These are phyloP conservation scores for Bembecia ichneumoniformis DNA, from an alignment of 2,888 invertebrate genomes.

Conservation along the genomic window DNA sequence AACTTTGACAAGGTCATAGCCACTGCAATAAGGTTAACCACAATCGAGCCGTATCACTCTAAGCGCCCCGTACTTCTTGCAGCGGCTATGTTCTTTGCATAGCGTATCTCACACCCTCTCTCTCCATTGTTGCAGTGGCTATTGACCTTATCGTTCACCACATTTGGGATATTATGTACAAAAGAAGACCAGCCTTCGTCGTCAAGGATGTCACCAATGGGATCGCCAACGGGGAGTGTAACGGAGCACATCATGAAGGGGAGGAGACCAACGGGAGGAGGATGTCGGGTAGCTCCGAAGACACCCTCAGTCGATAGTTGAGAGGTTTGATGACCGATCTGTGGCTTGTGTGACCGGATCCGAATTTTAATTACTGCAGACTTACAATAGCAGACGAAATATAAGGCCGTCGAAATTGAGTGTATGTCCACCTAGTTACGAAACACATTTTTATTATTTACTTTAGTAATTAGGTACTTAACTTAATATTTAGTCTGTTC, in stretches of 20 bases:
- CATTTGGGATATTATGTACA: slow-evolving; percentile 94
- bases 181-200: slow-evolving; percentile 41
- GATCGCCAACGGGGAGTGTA: slow-evolving; percentile 47
- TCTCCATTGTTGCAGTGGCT: slow-evolving; percentile 91
- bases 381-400: too few relatives aligned
- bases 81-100: slow-evolving; percentile 73
- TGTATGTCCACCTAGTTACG: too few relatives aligned
- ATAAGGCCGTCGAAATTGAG: too few relatives aligned
- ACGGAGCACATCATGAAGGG: slow-evolving; percentile 41
- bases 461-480: too few relatives aligned
- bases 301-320: slow-evolving; percentile 67
- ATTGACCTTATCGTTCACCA: slow-evolving; percentile 99
- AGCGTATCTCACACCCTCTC: slow-evolving; percentile 26
- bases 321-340: slow-evolving; percentile 1
- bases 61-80: slow-evolving; percentile 32
- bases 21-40: slow-evolving; percentile 58
- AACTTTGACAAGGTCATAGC: slow-evolving; percentile 50
- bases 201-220: slow-evolving; percentile 41
- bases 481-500: too few relatives aligned
- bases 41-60: neutral
- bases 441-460: too few relatives aligned
- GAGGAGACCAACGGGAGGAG: slow-evolving; percentile 43
- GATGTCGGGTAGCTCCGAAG: slow-evolving; percentile 62
- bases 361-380: too few relatives aligned
- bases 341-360: neutral